Conservation (phyloP, 2,113 vertebrate species). For the Ptyas mucosa region DNA sequence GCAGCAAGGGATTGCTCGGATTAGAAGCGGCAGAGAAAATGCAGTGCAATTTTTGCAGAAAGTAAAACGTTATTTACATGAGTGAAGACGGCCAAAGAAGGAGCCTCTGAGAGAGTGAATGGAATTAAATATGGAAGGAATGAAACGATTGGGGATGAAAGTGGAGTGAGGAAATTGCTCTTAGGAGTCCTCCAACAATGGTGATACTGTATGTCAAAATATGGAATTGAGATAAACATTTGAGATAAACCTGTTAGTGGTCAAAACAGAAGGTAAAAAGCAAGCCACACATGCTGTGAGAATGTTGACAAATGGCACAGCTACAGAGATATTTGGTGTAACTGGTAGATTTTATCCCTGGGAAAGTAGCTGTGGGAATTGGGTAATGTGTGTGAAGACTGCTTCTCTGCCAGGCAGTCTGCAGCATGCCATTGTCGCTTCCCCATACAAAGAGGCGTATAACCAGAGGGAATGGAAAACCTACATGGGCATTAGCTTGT, state of each 20-base stretch:
- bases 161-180: not conserved
- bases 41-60: not conserved
- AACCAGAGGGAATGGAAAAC: not conserved
- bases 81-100: not conserved
- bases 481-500: not conserved
- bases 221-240: not conserved
- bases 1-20: not conserved
- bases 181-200: not conserved
- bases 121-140: not conserved
- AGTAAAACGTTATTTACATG: not conserved
- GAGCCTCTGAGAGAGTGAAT: not conserved
- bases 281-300: not conserved
- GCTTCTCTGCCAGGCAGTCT: not conserved
- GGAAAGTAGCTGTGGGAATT: not conserved
- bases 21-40: not conserved
- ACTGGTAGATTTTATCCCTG: not conserved
- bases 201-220: not conserved
- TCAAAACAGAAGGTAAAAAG: not conserved
- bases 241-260: not conserved
- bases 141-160: not conserved
- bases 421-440: not conserved
- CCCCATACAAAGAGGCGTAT: not conserved
- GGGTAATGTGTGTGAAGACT: not conserved
- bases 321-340: not conserved
- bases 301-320: not conserved